Conservation (phyloP, 2,888 invertebrate genomes). For the Phasia obesa region DNA sequence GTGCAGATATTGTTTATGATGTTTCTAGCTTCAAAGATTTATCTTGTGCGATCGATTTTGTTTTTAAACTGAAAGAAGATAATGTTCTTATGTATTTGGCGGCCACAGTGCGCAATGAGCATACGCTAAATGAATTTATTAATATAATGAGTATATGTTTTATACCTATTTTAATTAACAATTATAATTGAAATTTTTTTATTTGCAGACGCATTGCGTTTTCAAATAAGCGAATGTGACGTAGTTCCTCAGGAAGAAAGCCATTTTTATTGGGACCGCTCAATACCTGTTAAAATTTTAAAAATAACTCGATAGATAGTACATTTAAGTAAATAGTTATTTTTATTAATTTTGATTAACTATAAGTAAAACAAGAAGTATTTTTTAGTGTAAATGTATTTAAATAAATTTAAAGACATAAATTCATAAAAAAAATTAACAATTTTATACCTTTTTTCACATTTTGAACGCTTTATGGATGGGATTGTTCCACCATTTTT, state of each 20-base stretch:
- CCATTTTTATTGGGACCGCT: slow-evolving; percentile 74
- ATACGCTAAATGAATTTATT: slow-evolving; percentile 85
- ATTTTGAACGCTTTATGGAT: too few relatives aligned
- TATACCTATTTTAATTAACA: not conserved
- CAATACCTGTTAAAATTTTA: slow-evolving; percentile 73
- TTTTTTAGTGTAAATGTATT: too few relatives aligned
- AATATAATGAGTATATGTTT: slow-evolving; percentile 83
- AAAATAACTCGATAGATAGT: slow-evolving; percentile 71
- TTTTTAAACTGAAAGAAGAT: slow-evolving; percentile 78
- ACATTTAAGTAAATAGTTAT: too few relatives aligned
- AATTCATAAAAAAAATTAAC: too few relatives aligned
- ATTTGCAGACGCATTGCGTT: slow-evolving; percentile 63
- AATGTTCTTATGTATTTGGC: slow-evolving; percentile 83
- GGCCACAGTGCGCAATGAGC: slow-evolving; percentile 86
- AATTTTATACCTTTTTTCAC: too few relatives aligned
- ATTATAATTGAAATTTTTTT: not conserved
- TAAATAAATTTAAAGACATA: too few relatives aligned
- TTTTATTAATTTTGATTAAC: too few relatives aligned
- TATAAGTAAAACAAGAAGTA: too few relatives aligned
- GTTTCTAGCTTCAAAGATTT: slow-evolving; percentile 83
- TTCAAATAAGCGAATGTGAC: slow-evolving; percentile 52
- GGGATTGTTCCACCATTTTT: too few relatives aligned
- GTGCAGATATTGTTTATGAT: slow-evolving; percentile 86
- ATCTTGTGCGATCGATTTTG: slow-evolving; percentile 81
- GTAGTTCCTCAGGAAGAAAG: slow-evolving; percentile 68